A percentile compares a stretch with the other conserved stretches of the same genome.
Conservation (phyloP, 1,140 invertebrate genomes). For the Philaenus spumarius region DNA sequence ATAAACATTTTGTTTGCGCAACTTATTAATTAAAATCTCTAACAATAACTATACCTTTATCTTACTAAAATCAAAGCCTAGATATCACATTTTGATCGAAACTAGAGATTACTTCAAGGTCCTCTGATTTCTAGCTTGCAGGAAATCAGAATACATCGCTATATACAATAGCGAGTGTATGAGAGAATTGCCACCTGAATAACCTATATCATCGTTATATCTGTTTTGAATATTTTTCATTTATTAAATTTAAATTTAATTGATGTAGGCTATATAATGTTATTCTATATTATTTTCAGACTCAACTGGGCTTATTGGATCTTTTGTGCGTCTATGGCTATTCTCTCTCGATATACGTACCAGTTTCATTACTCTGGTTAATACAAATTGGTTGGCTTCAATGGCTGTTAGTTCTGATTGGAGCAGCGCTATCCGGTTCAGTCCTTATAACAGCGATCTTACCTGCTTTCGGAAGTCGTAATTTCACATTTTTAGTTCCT, state of each 20-base stretch:
- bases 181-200: no score
- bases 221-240: not conserved
- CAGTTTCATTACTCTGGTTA: constrained; percentile 89
- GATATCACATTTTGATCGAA: no score
- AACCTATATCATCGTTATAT: not conserved
- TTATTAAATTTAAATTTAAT: not conserved
- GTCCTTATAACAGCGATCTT: constrained; percentile 76
- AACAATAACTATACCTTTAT: no score
- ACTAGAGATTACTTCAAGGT: no score
- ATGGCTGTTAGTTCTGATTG: constrained; percentile 76
- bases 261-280: not conserved
- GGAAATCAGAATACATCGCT: no score
- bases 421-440: constrained; percentile 72
- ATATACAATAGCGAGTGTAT: no score
- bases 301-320: constrained; percentile 57
- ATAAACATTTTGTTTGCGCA: no score
- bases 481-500: constrained; percentile 59
- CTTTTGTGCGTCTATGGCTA: constrained; percentile 94
- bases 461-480: constrained; percentile 56
- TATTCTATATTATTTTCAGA: constrained; percentile 42
- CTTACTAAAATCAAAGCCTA: no score
- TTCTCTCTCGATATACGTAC: constrained; percentile 88
- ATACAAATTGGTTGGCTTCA: constrained; percentile 78
- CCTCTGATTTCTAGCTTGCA: no score
- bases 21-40: no score